Conservation (phyloP, 1,140 invertebrate species). For the Apis laboriosa region DNA sequence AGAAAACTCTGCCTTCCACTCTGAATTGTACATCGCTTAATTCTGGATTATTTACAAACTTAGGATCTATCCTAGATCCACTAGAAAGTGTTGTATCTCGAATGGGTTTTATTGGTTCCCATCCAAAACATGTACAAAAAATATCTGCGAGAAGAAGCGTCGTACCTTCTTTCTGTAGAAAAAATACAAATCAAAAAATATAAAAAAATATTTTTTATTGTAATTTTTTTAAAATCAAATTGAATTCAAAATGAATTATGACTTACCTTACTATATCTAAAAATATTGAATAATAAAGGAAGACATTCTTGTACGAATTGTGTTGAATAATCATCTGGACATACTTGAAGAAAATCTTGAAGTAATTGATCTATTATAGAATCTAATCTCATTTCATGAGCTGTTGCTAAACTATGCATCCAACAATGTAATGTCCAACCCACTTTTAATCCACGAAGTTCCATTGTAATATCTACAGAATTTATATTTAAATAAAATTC, state of each 20-base stretch:
- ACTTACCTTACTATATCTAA: slow-evolving; percentile 92
- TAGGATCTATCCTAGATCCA: slow-evolving; percentile 91
- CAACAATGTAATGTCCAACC: slow-evolving; percentile 95
- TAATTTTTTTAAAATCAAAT: neutral
- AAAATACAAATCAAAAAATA: neutral
- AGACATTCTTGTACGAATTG: slow-evolving; percentile 95
- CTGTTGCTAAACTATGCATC: slow-evolving; percentile 93
- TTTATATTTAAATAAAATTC: neutral
- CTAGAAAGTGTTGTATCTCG: slow-evolving; percentile 86
- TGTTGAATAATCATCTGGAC: slow-evolving; percentile 90
- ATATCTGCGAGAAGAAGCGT: slow-evolving; percentile 93
- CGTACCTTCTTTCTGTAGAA: slow-evolving; percentile 90
- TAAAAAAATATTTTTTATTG: neutral
- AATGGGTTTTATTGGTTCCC: slow-evolving; percentile 91
- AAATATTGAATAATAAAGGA: slow-evolving; percentile 93
- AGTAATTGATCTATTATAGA: slow-evolving; percentile 94
- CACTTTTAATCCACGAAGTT: slow-evolving; percentile 90
- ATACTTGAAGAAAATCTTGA: slow-evolving; percentile 94
- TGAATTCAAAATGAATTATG: neutral
- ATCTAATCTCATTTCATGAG: slow-evolving; percentile 90
- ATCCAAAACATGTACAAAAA: slow-evolving; percentile 93
- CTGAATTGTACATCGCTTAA: slow-evolving; percentile 94
- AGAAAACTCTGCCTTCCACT: slow-evolving; percentile 95
- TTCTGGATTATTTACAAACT: slow-evolving; percentile 96
- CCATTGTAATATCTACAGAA: slow-evolving; percentile 89